Conservation (phyloP, 2,888 invertebrate species). For the Drosophila hamatofila region DNA sequence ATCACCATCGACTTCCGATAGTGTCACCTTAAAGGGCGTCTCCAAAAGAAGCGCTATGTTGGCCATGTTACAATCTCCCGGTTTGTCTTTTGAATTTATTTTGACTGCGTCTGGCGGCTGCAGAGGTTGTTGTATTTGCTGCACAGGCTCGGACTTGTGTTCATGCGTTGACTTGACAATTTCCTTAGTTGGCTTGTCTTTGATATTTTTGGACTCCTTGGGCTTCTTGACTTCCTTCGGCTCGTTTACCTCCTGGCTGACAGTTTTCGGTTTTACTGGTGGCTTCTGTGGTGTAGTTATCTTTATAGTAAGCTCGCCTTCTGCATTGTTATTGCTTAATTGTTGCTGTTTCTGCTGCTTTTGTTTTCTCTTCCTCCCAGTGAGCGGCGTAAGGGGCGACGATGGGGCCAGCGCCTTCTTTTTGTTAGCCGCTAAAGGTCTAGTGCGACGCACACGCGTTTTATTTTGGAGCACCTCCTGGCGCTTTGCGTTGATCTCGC, state of each 20-base stretch:
- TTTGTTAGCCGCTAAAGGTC: slow-evolving; percentile 8
- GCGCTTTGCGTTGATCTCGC: slow-evolving; percentile 78
- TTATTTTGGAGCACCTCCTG: slow-evolving; percentile 34
- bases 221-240: background rate
- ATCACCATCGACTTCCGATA: slow-evolving; percentile 45
- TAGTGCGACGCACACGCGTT: slow-evolving; percentile 20
- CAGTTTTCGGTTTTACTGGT: slow-evolving; percentile 9
- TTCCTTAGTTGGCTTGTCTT: background rate
- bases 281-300: slow-evolving; percentile 70
- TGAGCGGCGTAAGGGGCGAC: background rate
- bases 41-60: slow-evolving; percentile 85
- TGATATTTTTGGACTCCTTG: background rate
- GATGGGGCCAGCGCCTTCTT: background rate
- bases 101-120: background rate
- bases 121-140: background rate
- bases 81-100: background rate
- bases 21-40: slow-evolving; percentile 87
- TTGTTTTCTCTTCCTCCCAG: slow-evolving; percentile 12
- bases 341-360: slow-evolving; percentile 19
- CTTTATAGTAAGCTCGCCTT: slow-evolving; percentile 71
- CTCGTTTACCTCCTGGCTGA: background rate
- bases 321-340: background rate
- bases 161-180: background rate
- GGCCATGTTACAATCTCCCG: slow-evolving; percentile 56
- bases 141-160: background rate